These are phyloP conservation scores for Anisognathus igniventris DNA, from an alignment of 2,797 vertebrate species.

Conservation along the genomic window DNA sequence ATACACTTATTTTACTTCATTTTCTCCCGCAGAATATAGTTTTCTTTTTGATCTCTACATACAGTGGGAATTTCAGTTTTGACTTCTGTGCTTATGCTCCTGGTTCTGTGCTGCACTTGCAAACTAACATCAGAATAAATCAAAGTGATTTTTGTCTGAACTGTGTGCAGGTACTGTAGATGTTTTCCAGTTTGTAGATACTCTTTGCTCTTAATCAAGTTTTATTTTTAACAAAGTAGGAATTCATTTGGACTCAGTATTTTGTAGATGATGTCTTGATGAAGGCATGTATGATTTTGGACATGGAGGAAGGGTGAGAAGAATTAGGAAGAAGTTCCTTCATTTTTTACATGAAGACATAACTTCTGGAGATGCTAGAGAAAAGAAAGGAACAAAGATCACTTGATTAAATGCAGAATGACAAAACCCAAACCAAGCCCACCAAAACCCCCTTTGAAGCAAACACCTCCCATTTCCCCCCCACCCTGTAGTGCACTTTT, in stretches of 20 bases:
- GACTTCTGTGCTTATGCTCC: neutral
- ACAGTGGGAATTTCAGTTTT: neutral
- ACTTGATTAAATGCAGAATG: neutral
- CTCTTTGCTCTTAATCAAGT: neutral
- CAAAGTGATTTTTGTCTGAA: neutral
- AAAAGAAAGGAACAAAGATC: neutral
- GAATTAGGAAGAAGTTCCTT: neutral
- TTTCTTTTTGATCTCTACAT: neutral
- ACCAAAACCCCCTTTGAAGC: neutral
- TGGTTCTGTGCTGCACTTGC: neutral
- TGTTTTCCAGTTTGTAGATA: neutral
- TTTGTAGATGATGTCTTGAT: neutral
- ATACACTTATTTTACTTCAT: neutral
- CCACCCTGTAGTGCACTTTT: fast-evolving
- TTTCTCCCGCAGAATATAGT: neutral
- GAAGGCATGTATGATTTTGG: neutral
- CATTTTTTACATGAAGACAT: neutral
- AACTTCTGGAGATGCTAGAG: neutral
- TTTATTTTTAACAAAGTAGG: neutral
- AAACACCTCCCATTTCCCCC: neutral
- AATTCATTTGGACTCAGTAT: neutral
- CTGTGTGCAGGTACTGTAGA: neutral
- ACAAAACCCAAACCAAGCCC: neutral
- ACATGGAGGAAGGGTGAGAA: neutral
- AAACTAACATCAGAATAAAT: neutral